Evolutionary conservation across 2,113 vertebrate species (phyloP), one percentile per base, ranked within the genome.

Genomic region (Ahaetulla prasina): DNA sequence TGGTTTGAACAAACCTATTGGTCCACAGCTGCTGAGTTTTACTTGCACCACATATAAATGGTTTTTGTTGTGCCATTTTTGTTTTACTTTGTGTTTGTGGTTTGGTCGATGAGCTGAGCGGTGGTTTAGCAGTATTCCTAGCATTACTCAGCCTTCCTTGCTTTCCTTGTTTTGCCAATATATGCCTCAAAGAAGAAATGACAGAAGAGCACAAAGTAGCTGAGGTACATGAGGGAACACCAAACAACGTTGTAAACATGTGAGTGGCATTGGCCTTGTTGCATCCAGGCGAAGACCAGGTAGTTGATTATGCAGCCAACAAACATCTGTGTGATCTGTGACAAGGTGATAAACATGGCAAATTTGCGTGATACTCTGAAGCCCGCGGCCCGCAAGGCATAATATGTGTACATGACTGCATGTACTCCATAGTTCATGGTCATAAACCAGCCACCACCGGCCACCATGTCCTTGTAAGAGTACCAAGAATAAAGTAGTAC

Each of bases 181-280:
- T 99, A 99, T 97, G 99, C 99, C 97, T 99, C 99, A 89, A 98
- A 98, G 98, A 99, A 99, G 98, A 99, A 99, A 97, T 99, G 99
- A 96, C 99, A 98, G 97, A 99, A 99, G 96, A 99, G 99, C 97
- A 99, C 98, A 92, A 99, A 98, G 97, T 99, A 99, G 98, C 99
- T 99, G 98, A 99, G 98, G 98, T 99, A 99, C 99, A 99, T 99
- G 97, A 99, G 98, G 14, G 99, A 99, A 91, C 99, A 99, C 99
- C 99, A 99, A 96, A 99, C 98, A 97, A 99, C 98, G 98, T 99
- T 99, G 97, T 99, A 98, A 95, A 99, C 98, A 93, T 99, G 98
- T 30, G 99, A 99, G 90, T 98, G 97, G 96, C 99, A 99, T 97
- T 99, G 99, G 96, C 98, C 98, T 30, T 98, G 98, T 96, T 99